Evolutionary conservation across 1,140 invertebrate species (phyloP), one percentile per base, ranked within the genome.

Genomic region (Achatina immaculata): DNA sequence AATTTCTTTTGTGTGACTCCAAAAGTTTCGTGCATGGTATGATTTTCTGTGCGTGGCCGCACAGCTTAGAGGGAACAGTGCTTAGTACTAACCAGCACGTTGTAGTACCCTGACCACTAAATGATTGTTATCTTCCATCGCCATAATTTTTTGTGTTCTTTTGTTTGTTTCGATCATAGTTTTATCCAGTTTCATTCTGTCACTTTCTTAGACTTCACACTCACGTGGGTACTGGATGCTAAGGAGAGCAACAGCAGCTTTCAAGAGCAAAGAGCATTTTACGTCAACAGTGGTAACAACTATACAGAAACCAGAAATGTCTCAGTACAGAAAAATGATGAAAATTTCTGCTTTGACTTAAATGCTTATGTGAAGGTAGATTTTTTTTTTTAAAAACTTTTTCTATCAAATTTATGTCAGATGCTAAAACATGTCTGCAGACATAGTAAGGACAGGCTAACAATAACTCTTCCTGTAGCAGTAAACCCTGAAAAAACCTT

Each of bases 201-300:
- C 40, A 4, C 62, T 0, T 75, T 11, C 36, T 16, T 81, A 88
- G 86, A 82, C 38, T 87, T 89, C 83, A 84, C 86, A 40, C 42
- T 86, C 11, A 81, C 40, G 36, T 86, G 86, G 84, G 82, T 78
- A 16, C 80, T 89, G 74, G 88, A 89, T 76, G 78, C 84, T 0
- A 51, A 83, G 40, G 85, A 85, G 45, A 38, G 73, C 77, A 76
- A 82, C 73, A 43, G 62, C 31, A 66, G 76, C 34, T 9, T 73
- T 43, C 21, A 81, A 62, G 76, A 85, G 75, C 78, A 85, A 71
- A 3, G 83, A 48, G 80, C 80, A 4, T 83, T 81, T 73, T 82
- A 66, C 19, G 73, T 45, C 48, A 72, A 81, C n/a, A 40, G 43
- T 58, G 42, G 21, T 45, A 76, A 62, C 58, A 79, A 40, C 19